A percentile compares a stretch with the other conserved stretches of the same genome.
phyloP scores from a whole-genome alignment of 2,797 vertebrate genomes.

The Oryzias sinensis region DNA sequence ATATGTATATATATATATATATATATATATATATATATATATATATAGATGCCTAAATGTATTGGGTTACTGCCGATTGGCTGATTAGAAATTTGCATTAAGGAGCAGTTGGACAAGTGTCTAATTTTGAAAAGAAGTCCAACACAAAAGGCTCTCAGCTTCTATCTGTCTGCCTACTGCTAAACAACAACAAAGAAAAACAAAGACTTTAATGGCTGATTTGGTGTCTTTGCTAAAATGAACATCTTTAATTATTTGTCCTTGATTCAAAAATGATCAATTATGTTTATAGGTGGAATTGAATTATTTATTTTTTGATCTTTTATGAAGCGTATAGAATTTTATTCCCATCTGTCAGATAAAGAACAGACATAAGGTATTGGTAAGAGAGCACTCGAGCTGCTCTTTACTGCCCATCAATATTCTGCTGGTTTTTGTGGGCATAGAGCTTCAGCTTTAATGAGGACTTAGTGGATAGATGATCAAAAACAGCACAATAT shows the following conservation, averaged over 20 bases:
- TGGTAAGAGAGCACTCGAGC: constrained; percentile 57
- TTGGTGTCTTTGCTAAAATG: not conserved
- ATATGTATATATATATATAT: too few relatives aligned
- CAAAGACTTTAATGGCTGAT: too few relatives aligned
- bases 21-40: too few relatives aligned
- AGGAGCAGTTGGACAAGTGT: too few relatives aligned
- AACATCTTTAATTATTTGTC: not conserved
- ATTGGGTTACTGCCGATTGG: too few relatives aligned
- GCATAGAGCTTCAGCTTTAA: constrained; percentile 53
- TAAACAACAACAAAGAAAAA: too few relatives aligned
- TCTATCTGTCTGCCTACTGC: too few relatives aligned
- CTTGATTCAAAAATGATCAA: constrained; percentile 6
- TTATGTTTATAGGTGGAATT: constrained; percentile 4
- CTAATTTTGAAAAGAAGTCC: too few relatives aligned
- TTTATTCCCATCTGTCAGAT: constrained; percentile 34
- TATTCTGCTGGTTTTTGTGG: constrained; percentile 56
- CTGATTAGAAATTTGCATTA: too few relatives aligned
- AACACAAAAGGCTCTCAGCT: too few relatives aligned
- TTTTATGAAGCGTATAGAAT: constrained; percentile 30
- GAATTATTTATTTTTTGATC: constrained; percentile 26
- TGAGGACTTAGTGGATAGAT: constrained; percentile 63
- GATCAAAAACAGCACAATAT: constrained; percentile 68
- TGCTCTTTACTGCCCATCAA: constrained; percentile 54
- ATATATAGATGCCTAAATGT: too few relatives aligned
- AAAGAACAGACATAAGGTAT: constrained; percentile 41